phyloP scores from a whole-genome alignment of 1,140 invertebrate species.

The Drosophila obscura region DNA sequence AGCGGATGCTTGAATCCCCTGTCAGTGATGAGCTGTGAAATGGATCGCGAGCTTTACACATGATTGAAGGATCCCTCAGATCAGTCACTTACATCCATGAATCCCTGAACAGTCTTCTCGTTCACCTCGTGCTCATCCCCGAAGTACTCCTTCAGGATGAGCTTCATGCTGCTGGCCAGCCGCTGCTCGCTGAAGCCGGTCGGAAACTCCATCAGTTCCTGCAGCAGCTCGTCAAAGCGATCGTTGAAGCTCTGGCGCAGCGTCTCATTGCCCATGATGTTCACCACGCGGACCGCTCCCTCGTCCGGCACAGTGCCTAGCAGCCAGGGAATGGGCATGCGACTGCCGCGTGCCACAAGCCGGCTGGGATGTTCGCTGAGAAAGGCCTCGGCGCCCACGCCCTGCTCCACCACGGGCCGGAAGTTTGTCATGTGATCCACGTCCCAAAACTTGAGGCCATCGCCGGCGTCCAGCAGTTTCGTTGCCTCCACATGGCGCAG shows the following conservation, averaged over 20 bases:
- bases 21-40: slow-evolving; percentile 66
- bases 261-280: slow-evolving; percentile 73
- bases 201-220: slow-evolving; percentile 73
- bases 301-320: slow-evolving; percentile 83
- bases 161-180: slow-evolving; percentile 35
- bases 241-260: slow-evolving; percentile 74
- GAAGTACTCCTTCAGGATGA: slow-evolving; percentile 68
- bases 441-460: slow-evolving; percentile 81
- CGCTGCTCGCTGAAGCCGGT: slow-evolving; percentile 4
- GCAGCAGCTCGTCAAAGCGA: slow-evolving; percentile 64
- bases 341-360: slow-evolving; percentile 69
- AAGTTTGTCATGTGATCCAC: slow-evolving; percentile 84
- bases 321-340: slow-evolving; percentile 83
- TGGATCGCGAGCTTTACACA: neutral
- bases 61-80: neutral
- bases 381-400: slow-evolving; percentile 65
- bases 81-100: slow-evolving; percentile 79
- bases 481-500: slow-evolving; percentile 75
- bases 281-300: slow-evolving; percentile 83
- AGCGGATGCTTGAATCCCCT: slow-evolving; percentile 74
- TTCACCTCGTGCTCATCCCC: slow-evolving; percentile 55
- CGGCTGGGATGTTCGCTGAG: slow-evolving; percentile 77
- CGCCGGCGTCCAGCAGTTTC: slow-evolving; percentile 72
- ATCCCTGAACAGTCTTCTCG: slow-evolving; percentile 61
- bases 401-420: slow-evolving; percentile 83